Conservation (phyloP, 2,888 invertebrate genomes). For the Stenurella melanura region DNA sequence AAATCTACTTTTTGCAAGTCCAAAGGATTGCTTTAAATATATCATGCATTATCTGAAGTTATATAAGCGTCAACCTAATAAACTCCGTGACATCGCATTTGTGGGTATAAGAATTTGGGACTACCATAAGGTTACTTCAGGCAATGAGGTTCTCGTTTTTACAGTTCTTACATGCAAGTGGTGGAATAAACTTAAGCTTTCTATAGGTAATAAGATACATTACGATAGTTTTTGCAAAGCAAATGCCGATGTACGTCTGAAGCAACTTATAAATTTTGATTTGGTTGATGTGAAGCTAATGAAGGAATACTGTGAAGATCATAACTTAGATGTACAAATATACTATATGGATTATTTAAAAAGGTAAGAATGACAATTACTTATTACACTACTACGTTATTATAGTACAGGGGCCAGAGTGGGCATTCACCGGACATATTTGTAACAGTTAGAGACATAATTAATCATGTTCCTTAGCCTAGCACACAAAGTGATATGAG, state of each 20-base stretch:
- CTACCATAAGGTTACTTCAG: constrained; percentile 48
- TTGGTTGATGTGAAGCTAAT: constrained; percentile 65
- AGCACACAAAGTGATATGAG: no score
- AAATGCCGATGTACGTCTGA: constrained; percentile 54
- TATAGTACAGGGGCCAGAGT: no score
- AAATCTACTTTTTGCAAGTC: constrained; percentile 39
- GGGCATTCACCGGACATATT: no score
- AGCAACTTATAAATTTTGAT: constrained; percentile 57
- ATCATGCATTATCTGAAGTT: constrained; percentile 56
- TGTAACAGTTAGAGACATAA: no score
- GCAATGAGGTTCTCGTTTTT: constrained; percentile 50
- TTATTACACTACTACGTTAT: no score
- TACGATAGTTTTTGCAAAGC: constrained; percentile 63
- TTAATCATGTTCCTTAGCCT: no score
- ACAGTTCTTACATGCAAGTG: constrained; percentile 61
- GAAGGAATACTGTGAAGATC: constrained; percentile 72
- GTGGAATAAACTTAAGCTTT: constrained; percentile 62
- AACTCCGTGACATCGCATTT: constrained; percentile 59
- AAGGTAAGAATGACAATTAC: constrained; percentile 42
- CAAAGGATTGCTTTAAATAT: constrained; percentile 44
- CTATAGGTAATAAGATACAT: constrained; percentile 46
- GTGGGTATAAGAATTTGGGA: constrained; percentile 59
- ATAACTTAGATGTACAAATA: constrained; percentile 67
- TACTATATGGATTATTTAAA: constrained; percentile 55
- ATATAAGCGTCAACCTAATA: constrained; percentile 62